phyloP scores from a whole-genome alignment of 2,797 vertebrate genomes.

The Oreonectes daqikongensis region DNA sequence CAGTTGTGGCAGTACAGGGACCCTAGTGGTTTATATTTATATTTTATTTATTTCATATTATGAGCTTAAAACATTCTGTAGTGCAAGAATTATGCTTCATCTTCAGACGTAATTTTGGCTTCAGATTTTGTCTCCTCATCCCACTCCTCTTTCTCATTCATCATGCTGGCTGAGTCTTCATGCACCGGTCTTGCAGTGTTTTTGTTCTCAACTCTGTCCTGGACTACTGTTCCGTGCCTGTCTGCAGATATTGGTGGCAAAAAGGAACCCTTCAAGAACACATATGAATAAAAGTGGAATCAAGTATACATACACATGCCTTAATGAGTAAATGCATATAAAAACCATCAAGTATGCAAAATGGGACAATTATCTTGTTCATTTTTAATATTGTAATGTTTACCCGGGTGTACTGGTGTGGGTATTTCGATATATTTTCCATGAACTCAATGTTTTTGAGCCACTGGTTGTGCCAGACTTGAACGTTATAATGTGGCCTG shows the following conservation, averaged over 20 bases:
- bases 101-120: neutral
- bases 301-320: neutral
- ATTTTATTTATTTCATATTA: neutral
- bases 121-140: neutral
- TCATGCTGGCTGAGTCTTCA: neutral
- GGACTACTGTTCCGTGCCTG: neutral
- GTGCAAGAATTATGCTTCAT: constrained; percentile 1
- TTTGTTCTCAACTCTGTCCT: neutral
- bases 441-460: constrained; percentile 65
- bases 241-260: constrained; percentile 27
- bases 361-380: neutral
- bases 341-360: neutral
- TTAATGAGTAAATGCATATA: neutral
- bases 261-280: constrained; percentile 2
- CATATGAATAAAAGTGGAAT: neutral
- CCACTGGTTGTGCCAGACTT: constrained; percentile 75
- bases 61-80: neutral
- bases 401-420: constrained; percentile 48
- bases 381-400: neutral
- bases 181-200: constrained; percentile 1
- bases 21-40: neutral
- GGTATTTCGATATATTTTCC: constrained; percentile 66
- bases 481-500: constrained; percentile 65
- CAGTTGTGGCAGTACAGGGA: neutral
- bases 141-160: neutral